Evolutionary conservation across 2,113 vertebrate species (phyloP).

Genomic region (Phodopus roborovskii): DNA sequence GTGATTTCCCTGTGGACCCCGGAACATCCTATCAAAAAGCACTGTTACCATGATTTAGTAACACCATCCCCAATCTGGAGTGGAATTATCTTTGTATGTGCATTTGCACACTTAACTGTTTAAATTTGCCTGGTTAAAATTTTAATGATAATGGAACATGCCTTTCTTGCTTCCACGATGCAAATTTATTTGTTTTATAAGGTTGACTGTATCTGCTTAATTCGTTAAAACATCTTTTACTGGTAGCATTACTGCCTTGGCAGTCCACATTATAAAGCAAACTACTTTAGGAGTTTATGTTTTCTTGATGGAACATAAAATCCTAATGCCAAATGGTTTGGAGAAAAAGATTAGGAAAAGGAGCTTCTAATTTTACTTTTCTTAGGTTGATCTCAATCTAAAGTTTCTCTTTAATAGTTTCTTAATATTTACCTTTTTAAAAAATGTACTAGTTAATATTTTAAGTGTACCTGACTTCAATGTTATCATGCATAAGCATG

Average conservation of each 20-base stretch:
- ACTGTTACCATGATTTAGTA: background rate
- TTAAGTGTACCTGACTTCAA: background rate
- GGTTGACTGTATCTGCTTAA: slow-evolving; percentile 3
- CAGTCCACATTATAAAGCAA: slow-evolving; percentile 42
- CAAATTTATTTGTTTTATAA: slow-evolving; percentile 41
- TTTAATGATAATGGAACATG: slow-evolving; percentile 30
- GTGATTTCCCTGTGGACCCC: background rate
- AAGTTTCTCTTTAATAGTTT: background rate
- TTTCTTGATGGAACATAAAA: slow-evolving; percentile 53
- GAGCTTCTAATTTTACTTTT: slow-evolving; percentile 2
- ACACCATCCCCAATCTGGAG: background rate
- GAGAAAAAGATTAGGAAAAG: slow-evolving; percentile 37
- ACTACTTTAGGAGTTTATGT: background rate
- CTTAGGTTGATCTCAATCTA: slow-evolving; percentile 7
- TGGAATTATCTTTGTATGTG: background rate
- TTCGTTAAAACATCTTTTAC: slow-evolving; percentile 53
- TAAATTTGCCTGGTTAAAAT: slow-evolving; percentile 60
- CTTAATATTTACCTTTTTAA: slow-evolving; percentile 41
- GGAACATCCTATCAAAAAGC: background rate
- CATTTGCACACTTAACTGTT: slow-evolving; percentile 21
- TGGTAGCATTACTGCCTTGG: slow-evolving; percentile 3
- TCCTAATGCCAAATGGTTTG: slow-evolving; percentile 18
- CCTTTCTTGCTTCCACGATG: background rate
- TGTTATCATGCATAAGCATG: background rate
- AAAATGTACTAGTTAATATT: background rate